These are phyloP conservation scores for Suricata suricatta DNA, from an alignment of 2,113 vertebrate species.

Conservation along the genomic window DNA sequence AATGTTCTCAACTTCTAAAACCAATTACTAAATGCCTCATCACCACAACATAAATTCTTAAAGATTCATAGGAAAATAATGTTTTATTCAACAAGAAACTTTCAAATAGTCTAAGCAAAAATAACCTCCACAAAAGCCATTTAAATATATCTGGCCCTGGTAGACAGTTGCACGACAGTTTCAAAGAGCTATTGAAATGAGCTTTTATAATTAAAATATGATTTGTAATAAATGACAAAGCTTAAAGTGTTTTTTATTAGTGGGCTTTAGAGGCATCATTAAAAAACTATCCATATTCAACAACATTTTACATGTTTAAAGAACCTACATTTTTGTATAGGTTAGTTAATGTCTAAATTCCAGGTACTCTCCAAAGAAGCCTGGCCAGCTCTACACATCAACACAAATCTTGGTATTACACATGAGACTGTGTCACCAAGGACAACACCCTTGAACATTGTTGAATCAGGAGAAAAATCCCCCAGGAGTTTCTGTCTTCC, in stretches of 20 bases:
- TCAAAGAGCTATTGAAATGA: neutral
- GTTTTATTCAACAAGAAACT: neutral
- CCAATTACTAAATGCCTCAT: neutral
- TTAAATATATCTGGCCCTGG: neutral
- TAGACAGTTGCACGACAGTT: neutral
- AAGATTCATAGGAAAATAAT: neutral
- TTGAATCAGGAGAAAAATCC: conserved; percentile 55
- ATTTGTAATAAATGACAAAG: neutral
- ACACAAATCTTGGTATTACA: conserved; percentile 50
- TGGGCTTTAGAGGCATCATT: neutral
- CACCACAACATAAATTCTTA: neutral
- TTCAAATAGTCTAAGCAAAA: neutral
- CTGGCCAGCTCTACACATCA: neutral
- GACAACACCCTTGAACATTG: neutral
- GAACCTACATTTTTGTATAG: neutral
- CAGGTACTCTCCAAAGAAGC: conserved; percentile 35
- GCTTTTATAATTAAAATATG: neutral
- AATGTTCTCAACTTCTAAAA: conserved; percentile 17
- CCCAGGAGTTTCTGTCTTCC: conserved; percentile 55
- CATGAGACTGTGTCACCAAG: neutral
- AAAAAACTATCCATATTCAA: neutral
- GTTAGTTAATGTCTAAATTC: conserved; percentile 41
- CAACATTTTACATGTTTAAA: neutral
- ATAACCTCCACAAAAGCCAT: neutral
- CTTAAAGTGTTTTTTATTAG: neutral